A percentile compares a stretch with the other conserved stretches of the same genome.
phyloP scores from a whole-genome alignment of 2,888 invertebrate species.

The Polydrusus tereticollis region DNA sequence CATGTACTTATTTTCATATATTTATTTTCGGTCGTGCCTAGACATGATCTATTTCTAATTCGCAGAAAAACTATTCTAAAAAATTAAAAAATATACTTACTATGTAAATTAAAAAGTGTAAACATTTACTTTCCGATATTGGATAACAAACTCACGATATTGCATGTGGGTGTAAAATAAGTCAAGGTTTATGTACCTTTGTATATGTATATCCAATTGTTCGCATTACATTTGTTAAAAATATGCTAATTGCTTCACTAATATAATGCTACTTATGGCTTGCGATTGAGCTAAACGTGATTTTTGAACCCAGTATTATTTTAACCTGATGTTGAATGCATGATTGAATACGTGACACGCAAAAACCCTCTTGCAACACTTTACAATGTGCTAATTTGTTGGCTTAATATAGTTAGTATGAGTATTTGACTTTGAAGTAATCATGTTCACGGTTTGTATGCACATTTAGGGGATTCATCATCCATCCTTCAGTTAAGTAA shows the following conservation, averaged over 20 bases:
- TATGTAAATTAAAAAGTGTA: conserved; percentile 34
- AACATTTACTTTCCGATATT: conserved; percentile 39
- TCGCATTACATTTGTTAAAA: background rate
- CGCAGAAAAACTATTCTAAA: conserved; percentile 1
- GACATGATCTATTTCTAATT: conserved; percentile 24
- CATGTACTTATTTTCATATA: conserved; percentile 17
- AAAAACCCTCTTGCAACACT: background rate
- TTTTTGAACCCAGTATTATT: background rate
- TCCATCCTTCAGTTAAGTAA: no score
- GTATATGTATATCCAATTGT: conserved; percentile 12
- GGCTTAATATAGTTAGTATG: no score
- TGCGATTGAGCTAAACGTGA: background rate
- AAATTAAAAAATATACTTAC: conserved; percentile 19
- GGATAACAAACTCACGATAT: conserved; percentile 39
- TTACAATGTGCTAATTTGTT: background rate
- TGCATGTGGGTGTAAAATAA: conserved; percentile 39
- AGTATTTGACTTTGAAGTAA: no score
- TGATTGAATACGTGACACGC: background rate
- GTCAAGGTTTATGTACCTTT: conserved; percentile 35
- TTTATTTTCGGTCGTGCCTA: conserved; percentile 12
- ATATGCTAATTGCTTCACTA: no score
- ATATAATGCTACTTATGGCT: no score
- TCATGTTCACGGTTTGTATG: no score
- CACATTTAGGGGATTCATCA: no score
- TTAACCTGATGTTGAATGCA: background rate